Percentiles rank a stretch among this genome's conserved stretches.
These are phyloP conservation scores for Pachydiplax longipennis DNA, from an alignment of 2,888 invertebrate genomes.

Conservation along the genomic window DNA sequence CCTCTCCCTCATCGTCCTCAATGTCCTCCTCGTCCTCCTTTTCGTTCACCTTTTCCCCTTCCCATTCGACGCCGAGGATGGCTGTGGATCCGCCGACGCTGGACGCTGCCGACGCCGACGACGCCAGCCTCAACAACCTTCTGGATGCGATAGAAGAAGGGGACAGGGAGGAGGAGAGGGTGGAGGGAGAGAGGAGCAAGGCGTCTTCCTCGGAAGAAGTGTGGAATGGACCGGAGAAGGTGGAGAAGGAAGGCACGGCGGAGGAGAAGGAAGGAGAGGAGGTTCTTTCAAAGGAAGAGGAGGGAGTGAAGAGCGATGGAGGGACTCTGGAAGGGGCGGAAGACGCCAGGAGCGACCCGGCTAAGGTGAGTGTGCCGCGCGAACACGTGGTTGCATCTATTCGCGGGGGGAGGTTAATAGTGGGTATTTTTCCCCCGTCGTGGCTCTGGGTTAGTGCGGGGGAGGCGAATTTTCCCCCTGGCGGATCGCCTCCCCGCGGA, in stretches of 20 bases:
- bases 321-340: not conserved
- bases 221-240: not conserved
- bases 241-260: not conserved
- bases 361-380: slow-evolving; percentile 10
- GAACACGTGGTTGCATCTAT: slow-evolving; percentile 36
- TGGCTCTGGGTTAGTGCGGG: not conserved
- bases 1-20: slow-evolving; percentile 59
- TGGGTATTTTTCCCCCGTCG: not conserved
- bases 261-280: not conserved
- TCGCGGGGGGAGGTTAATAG: not conserved
- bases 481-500: not conserved
- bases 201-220: not conserved
- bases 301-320: not conserved
- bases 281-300: not conserved
- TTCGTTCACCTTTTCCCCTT: slow-evolving; percentile 48
- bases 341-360: not conserved
- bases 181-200: not conserved
- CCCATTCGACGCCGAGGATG: slow-evolving; percentile 46
- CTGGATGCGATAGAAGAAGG: slow-evolving; percentile 53
- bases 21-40: slow-evolving; percentile 56
- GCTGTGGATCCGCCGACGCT: slow-evolving; percentile 53
- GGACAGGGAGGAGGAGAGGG: not conserved
- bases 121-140: slow-evolving; percentile 55
- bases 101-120: slow-evolving; percentile 58
- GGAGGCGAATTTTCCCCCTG: not conserved